phyloP scores from a whole-genome alignment of 2,113 vertebrate species.

The Erinaceus europaeus region DNA sequence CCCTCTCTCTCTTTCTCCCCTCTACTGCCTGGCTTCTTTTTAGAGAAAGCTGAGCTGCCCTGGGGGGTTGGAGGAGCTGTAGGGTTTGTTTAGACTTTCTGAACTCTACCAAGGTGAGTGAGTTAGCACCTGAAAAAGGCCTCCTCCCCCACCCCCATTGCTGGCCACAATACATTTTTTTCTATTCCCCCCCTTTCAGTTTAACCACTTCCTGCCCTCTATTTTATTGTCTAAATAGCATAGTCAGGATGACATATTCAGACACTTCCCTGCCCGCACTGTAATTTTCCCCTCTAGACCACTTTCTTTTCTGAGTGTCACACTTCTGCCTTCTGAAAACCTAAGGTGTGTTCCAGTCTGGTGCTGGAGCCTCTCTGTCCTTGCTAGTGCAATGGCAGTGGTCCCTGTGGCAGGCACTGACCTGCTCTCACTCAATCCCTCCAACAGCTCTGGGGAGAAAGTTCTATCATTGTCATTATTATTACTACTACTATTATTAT shows the following conservation, averaged over 20 bases:
- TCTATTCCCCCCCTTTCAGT: background rate
- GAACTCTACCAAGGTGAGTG: background rate
- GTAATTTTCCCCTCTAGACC: background rate
- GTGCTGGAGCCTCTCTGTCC: background rate
- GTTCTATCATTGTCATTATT: background rate
- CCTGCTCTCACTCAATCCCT: background rate
- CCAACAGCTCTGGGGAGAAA: background rate
- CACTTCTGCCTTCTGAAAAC: background rate
- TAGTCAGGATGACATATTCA: conserved; percentile 44
- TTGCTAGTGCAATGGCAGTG: background rate
- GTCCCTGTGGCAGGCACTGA: background rate
- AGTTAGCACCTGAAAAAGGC: background rate
- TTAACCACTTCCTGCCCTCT: conserved; percentile 63
- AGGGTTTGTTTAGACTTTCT: background rate
- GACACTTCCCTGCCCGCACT: background rate
- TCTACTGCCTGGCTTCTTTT: background rate
- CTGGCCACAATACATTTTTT: background rate
- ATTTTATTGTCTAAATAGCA: conserved; percentile 44
- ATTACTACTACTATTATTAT: too few species aligned
- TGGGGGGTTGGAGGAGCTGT: background rate
- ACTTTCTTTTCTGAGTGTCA: background rate
- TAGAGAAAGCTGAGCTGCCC: background rate
- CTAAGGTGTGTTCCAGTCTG: background rate
- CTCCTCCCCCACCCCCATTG: background rate
- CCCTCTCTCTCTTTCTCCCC: too few species aligned